phyloP scores from a whole-genome alignment of 2,113 vertebrate genomes.

The Gorsachius goisagi region DNA sequence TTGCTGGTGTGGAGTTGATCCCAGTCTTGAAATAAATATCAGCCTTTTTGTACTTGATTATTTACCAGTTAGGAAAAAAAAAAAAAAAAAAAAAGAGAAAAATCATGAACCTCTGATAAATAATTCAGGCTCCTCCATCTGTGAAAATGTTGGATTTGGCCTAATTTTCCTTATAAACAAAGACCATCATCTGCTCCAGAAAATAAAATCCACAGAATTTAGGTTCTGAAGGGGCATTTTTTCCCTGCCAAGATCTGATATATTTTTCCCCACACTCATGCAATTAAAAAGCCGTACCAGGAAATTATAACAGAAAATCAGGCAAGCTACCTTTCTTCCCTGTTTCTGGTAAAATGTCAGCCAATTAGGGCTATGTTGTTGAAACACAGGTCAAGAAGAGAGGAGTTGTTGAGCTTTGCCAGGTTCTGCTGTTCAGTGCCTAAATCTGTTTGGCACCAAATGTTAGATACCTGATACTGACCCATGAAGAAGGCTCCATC shows the following conservation, averaged over 20 bases:
- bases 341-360: background rate
- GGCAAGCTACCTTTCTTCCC: background rate
- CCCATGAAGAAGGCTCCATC: background rate
- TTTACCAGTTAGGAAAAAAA: conserved; percentile 46
- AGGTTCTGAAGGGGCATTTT: conserved; percentile 4
- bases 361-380: background rate
- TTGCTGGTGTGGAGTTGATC: conserved; percentile 50
- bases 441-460: background rate
- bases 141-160: conserved; percentile 80
- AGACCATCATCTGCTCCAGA: conserved; percentile 74
- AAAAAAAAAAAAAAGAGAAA: conserved; percentile 8
- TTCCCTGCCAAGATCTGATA: background rate
- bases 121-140: conserved; percentile 82
- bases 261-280: background rate
- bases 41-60: conserved; percentile 64
- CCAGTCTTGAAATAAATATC: conserved; percentile 69
- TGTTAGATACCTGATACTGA: background rate
- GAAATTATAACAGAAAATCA: background rate
- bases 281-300: conserved; percentile 5
- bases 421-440: background rate
- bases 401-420: background rate
- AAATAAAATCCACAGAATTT: conserved; percentile 49
- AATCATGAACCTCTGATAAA: conserved; percentile 77
- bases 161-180: conserved; percentile 80
- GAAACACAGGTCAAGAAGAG: background rate